Conservation (phyloP, 2,888 invertebrate species). For the Caradrina clavipalpis region DNA sequence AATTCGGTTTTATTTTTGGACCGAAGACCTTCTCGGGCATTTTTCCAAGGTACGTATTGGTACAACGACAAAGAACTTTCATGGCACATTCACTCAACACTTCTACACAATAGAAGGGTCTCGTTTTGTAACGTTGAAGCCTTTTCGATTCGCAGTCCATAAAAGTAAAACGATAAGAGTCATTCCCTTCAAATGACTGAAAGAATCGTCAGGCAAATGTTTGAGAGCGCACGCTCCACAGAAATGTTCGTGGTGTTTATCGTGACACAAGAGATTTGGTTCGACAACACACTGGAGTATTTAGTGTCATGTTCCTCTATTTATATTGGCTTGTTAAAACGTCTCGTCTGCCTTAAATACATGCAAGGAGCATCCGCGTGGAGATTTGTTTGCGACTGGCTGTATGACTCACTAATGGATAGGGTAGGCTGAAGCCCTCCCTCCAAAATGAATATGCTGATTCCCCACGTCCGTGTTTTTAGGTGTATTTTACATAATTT, state of each 20-base stretch:
- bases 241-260: constrained; percentile 75
- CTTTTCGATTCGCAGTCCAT: constrained; percentile 87
- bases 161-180: constrained; percentile 88
- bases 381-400: constrained; percentile 82
- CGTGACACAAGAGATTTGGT: constrained; percentile 79
- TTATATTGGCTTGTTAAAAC: constrained; percentile 77
- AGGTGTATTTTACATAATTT: constrained; percentile 88
- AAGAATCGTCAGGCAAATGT: constrained; percentile 81
- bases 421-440: constrained; percentile 69
- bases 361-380: constrained; percentile 78
- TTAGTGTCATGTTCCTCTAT: constrained; percentile 80
- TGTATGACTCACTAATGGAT: constrained; percentile 86
- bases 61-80: constrained; percentile 79
- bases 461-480: constrained; percentile 85
- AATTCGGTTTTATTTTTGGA: constrained; percentile 66
- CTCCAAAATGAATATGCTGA: constrained; percentile 88
- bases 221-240: constrained; percentile 72
- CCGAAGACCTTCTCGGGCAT: constrained; percentile 59
- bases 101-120: constrained; percentile 86
- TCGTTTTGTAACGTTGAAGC: constrained; percentile 84
- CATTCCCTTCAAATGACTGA: constrained; percentile 86
- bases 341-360: constrained; percentile 73
- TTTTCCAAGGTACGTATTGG: constrained; percentile 75
- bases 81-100: constrained; percentile 82
- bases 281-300: constrained; percentile 77